Evolutionary conservation across 53 echinoderm and acorn worm species (phyloP).

Genomic region (Hippasteria phrygiana): DNA sequence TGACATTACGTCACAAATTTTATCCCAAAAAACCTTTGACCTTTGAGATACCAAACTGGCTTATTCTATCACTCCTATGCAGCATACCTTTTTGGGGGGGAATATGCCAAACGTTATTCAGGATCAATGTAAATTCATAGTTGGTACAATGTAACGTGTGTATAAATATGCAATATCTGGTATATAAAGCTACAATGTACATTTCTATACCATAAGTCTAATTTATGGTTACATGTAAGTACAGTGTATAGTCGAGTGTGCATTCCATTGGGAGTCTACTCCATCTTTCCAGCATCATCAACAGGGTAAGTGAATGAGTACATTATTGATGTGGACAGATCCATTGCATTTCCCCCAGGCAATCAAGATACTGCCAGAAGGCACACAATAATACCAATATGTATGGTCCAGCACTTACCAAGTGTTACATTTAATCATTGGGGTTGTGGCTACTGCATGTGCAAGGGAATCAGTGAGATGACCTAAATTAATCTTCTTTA

Average conservation of each 20-base stretch:
- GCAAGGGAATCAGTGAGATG: background rate
- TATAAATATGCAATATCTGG: too few relatives aligned
- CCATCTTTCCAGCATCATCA: conserved; percentile 23
- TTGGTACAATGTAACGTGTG: too few relatives aligned
- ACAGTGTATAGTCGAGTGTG: background rate
- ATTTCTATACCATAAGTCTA: background rate
- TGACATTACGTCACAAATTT: too few relatives aligned
- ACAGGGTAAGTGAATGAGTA: conserved; percentile 22
- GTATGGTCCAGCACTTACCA: conserved; percentile 8
- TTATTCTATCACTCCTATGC: too few relatives aligned
- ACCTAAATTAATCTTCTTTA: background rate
- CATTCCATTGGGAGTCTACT: background rate
- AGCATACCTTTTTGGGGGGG: too few relatives aligned
- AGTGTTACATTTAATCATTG: conserved; percentile 44
- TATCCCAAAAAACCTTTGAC: too few relatives aligned
- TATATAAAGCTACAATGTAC: too few relatives aligned
- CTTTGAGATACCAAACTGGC: too few relatives aligned
- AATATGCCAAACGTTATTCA: too few relatives aligned
- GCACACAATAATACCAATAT: conserved; percentile 5
- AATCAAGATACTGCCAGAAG: conserved; percentile 30
- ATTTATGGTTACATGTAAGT: background rate
- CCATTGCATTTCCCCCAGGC: conserved; percentile 25
- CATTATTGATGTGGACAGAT: conserved; percentile 45
- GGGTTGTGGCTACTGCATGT: conserved; percentile 24
- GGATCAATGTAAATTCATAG: too few relatives aligned